A percentile compares a stretch with the other conserved stretches of the same genome.
phyloP scores from a whole-genome alignment of 2,113 vertebrate species.

The Trichomycterus rosablanca region DNA sequence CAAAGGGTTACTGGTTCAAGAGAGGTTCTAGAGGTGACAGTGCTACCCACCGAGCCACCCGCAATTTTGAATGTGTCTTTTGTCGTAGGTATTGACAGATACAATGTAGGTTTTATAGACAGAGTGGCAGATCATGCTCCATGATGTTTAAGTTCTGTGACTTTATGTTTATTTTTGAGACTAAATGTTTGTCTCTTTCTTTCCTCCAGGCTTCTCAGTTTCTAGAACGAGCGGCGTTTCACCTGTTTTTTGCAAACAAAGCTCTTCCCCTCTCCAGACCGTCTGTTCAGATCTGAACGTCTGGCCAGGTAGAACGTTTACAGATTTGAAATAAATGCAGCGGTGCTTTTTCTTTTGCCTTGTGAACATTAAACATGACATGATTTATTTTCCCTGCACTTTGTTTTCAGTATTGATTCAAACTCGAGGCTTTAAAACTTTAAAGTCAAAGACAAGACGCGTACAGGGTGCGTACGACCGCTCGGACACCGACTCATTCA shows the following conservation, averaged over 20 bases:
- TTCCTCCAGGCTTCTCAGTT: slow-evolving; percentile 71
- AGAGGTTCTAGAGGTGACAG: too few species aligned
- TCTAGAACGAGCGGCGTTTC: slow-evolving; percentile 58
- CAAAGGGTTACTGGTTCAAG: too few species aligned
- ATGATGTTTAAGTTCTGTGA: too few species aligned
- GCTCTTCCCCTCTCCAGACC: slow-evolving; percentile 69
- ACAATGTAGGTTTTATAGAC: too few species aligned
- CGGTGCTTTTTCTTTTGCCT: neutral
- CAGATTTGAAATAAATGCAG: neutral
- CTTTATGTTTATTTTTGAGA: too few species aligned
- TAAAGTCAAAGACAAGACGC: slow-evolving; percentile 81
- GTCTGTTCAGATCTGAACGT: slow-evolving; percentile 69
- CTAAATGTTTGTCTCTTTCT: neutral
- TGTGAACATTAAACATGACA: too few species aligned
- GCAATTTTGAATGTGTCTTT: too few species aligned
- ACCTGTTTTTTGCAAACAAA: slow-evolving; percentile 67
- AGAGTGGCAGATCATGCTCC: too few species aligned
- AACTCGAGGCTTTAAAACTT: slow-evolving; percentile 87
- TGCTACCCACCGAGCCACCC: too few species aligned
- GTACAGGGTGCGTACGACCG: slow-evolving; percentile 76
- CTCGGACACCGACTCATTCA: slow-evolving; percentile 71
- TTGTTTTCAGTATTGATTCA: slow-evolving; percentile 73
- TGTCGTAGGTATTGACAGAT: too few species aligned
- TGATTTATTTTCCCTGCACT: neutral
- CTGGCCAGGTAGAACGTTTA: slow-evolving; percentile 76